Percentiles rank a stretch among this genome's conserved stretches.
Conservation (phyloP, 2,888 invertebrate genomes). For the Morinoia aosen region DNA sequence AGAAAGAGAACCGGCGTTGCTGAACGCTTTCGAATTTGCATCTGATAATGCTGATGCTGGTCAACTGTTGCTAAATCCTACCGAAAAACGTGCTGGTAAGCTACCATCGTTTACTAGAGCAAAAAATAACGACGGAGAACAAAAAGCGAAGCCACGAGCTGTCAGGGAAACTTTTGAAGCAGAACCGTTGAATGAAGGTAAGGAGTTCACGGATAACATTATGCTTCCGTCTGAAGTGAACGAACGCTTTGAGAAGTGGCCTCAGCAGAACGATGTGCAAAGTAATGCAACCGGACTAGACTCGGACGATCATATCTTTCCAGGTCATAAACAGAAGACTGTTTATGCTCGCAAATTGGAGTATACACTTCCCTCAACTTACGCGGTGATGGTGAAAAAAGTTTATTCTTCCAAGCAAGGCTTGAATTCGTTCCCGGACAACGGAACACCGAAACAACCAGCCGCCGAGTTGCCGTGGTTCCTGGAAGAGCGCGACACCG, state of each 20-base stretch:
- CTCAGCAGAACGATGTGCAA: not conserved
- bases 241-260: not conserved
- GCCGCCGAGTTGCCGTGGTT: not conserved
- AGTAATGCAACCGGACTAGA: not conserved
- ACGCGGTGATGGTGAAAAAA: slow-evolving; percentile 2
- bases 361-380: slow-evolving; percentile 14
- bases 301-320: not conserved
- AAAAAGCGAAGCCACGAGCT: not conserved
- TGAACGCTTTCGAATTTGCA: not conserved
- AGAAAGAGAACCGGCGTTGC: not conserved
- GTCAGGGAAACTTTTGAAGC: not conserved
- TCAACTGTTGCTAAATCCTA: not conserved
- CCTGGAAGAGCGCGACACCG: not conserved
- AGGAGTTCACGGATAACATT: not conserved
- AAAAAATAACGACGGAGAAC: not conserved
- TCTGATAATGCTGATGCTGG: not conserved
- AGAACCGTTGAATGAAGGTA: not conserved
- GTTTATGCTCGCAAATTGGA: not conserved
- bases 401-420: slow-evolving; percentile 1
- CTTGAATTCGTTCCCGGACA: not conserved
- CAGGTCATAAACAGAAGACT: not conserved
- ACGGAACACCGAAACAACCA: not conserved
- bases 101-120: not conserved
- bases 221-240: not conserved
- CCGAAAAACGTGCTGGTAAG: not conserved